Percentiles rank a stretch among this genome's conserved stretches.
These are phyloP conservation scores for Hyposmocoma kahamanoa DNA, from an alignment of 1,140 invertebrate species.

Conservation along the genomic window DNA sequence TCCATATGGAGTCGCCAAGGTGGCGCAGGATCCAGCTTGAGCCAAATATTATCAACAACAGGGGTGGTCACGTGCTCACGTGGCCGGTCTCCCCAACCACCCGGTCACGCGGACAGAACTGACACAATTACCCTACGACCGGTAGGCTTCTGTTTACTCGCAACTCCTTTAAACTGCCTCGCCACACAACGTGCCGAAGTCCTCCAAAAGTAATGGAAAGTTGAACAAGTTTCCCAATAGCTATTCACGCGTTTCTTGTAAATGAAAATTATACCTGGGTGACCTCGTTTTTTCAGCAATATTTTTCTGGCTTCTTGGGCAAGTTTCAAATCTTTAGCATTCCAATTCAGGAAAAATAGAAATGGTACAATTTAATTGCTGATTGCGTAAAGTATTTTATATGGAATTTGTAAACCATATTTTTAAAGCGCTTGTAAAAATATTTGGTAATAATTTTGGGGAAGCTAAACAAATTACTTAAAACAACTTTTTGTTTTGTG, in stretches of 20 bases:
- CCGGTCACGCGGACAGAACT: constrained; percentile 38
- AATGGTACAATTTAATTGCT: too few relatives aligned
- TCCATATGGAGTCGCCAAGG: not conserved
- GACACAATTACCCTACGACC: constrained; percentile 18
- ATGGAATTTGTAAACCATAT: too few relatives aligned
- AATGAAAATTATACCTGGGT: constrained; percentile 33
- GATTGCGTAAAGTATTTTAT: too few relatives aligned
- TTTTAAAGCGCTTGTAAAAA: too few relatives aligned
- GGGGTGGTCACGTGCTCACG: constrained; percentile 43
- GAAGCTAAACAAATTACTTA: too few relatives aligned
- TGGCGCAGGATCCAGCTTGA: too few relatives aligned
- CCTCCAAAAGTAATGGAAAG: constrained; percentile 49
- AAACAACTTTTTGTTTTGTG: too few relatives aligned
- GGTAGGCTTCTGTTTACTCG: constrained; percentile 44
- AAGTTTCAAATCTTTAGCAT: too few relatives aligned
- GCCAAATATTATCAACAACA: not conserved
- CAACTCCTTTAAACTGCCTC: constrained; percentile 40
- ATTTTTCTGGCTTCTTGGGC: constrained; percentile 30
- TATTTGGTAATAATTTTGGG: too few relatives aligned
- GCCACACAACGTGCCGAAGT: constrained; percentile 49
- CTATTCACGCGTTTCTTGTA: constrained; percentile 41
- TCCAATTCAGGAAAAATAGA: too few relatives aligned
- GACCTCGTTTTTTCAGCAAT: constrained; percentile 17
- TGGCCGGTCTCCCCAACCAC: constrained; percentile 20
- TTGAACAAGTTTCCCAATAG: constrained; percentile 27